Conservation (phyloP, 1,140 invertebrate species). For the Drosophila erecta region DNA sequence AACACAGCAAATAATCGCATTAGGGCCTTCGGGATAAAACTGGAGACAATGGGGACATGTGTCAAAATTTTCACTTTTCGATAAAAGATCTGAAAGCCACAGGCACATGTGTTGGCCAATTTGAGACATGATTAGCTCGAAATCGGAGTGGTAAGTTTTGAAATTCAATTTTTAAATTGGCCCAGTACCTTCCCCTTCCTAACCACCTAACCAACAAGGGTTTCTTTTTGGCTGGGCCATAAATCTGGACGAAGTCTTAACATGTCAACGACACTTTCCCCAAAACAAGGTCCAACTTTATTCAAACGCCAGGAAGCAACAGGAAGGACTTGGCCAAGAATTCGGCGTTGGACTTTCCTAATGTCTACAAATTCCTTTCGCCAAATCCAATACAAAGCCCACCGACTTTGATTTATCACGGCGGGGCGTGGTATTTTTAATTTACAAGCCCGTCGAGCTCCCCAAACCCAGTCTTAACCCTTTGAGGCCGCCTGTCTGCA, state of each 20-base stretch:
- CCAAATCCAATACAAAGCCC: conserved; percentile 72
- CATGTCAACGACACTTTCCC: conserved; percentile 75
- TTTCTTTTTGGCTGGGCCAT: conserved; percentile 29
- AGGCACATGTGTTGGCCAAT: conserved; percentile 48
- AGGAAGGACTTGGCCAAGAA: conserved; percentile 46
- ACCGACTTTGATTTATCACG: conserved; percentile 79
- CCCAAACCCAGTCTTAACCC: conserved; percentile 30
- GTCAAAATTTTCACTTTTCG: conserved; percentile 56
- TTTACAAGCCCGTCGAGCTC: conserved; percentile 49
- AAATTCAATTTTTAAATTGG: conserved; percentile 82
- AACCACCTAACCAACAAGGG: background rate
- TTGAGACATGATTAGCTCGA: conserved; percentile 58
- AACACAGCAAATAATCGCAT: conserved; percentile 72
- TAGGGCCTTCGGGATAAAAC: conserved; percentile 38
- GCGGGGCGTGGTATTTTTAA: conserved; percentile 76
- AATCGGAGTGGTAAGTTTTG: conserved; percentile 41
- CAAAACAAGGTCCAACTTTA: conserved; percentile 64
- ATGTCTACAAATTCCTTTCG: conserved; percentile 74
- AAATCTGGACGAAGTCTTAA: conserved; percentile 70
- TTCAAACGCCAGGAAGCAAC: conserved; percentile 74
- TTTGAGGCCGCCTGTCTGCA: conserved; percentile 51
- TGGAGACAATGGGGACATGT: conserved; percentile 55
- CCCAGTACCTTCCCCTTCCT: conserved; percentile 3
- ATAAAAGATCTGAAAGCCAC: conserved; percentile 32
- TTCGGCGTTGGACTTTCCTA: conserved; percentile 44